Percentiles rank a stretch among this genome's conserved stretches.
phyloP scores from a whole-genome alignment of 1,140 invertebrate genomes.

The Polypedilum vanderplanki region DNA sequence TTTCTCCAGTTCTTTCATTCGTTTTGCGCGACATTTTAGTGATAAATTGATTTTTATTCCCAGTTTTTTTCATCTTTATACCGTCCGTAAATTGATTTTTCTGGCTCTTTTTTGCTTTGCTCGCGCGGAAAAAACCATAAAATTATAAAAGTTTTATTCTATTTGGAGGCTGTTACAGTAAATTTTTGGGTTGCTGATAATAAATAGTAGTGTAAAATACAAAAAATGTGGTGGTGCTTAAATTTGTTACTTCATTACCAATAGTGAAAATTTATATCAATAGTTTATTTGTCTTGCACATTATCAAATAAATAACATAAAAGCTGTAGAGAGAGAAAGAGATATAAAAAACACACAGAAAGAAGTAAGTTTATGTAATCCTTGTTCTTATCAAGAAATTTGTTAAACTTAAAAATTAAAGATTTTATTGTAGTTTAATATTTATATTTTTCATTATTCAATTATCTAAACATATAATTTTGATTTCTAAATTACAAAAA shows the following conservation, averaged over 20 bases:
- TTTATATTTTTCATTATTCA: too few relatives aligned
- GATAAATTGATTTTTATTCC: conserved; percentile 2
- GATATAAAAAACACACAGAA: background rate
- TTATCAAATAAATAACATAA: background rate
- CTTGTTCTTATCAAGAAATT: conserved; percentile 16
- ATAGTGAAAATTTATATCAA: background rate
- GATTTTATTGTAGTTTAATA: too few relatives aligned
- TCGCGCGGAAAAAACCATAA: background rate
- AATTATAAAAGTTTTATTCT: background rate
- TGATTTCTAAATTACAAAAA: too few relatives aligned
- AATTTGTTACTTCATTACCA: background rate
- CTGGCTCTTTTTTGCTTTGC: background rate
- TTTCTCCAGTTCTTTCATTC: background rate
- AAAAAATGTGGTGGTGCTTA: background rate
- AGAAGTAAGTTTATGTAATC: conserved; percentile 28
- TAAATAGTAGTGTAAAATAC: background rate
- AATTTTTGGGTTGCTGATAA: background rate
- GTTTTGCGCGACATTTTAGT: background rate
- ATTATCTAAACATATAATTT: too few relatives aligned
- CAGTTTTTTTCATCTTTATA: conserved; percentile 1
- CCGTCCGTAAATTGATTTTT: conserved; percentile 17
- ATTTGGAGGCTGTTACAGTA: background rate
- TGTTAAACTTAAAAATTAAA: too few relatives aligned
- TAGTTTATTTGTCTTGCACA: background rate
- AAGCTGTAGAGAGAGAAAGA: background rate